These are phyloP conservation scores for Portunus trituberculatus DNA, from an alignment of 1,140 invertebrate species.

Conservation along the genomic window DNA sequence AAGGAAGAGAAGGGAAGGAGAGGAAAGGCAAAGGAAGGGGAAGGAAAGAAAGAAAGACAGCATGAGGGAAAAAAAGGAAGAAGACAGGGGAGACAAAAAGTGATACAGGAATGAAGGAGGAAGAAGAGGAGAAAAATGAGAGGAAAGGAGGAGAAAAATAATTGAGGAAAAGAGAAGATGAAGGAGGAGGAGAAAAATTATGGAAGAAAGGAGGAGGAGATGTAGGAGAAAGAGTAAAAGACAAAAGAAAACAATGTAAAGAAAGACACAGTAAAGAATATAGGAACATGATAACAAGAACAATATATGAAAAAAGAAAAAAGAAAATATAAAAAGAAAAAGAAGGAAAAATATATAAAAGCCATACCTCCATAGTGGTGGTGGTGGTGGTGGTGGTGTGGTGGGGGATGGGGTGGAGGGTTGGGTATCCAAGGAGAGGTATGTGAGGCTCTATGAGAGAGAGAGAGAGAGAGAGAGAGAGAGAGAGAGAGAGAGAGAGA, in stretches of 20 bases:
- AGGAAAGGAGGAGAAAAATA: background rate
- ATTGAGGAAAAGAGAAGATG: background rate
- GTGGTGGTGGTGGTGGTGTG: too few species aligned
- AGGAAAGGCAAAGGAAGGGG: background rate
- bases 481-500: slow-evolving; percentile 16
- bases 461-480: slow-evolving; percentile 37
- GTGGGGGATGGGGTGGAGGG: too few species aligned
- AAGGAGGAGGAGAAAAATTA: background rate
- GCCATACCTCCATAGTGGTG: too few species aligned
- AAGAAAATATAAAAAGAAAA: too few species aligned
- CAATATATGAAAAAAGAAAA: too few species aligned
- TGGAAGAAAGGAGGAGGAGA: background rate
- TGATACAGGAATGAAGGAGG: background rate
- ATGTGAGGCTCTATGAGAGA: too few species aligned
- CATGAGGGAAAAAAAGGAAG: background rate
- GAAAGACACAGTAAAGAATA: too few species aligned
- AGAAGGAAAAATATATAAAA: too few species aligned
- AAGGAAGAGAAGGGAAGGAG: background rate
- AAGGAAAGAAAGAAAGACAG: background rate
- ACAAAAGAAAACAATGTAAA: too few species aligned
- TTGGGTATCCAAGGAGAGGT: too few species aligned
- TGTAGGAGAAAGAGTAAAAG: background rate
- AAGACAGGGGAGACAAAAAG: background rate
- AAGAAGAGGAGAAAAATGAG: background rate
- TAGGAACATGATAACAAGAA: too few species aligned